phyloP scores from a whole-genome alignment of 2,113 vertebrate species.

The Hoplias malabaricus region DNA sequence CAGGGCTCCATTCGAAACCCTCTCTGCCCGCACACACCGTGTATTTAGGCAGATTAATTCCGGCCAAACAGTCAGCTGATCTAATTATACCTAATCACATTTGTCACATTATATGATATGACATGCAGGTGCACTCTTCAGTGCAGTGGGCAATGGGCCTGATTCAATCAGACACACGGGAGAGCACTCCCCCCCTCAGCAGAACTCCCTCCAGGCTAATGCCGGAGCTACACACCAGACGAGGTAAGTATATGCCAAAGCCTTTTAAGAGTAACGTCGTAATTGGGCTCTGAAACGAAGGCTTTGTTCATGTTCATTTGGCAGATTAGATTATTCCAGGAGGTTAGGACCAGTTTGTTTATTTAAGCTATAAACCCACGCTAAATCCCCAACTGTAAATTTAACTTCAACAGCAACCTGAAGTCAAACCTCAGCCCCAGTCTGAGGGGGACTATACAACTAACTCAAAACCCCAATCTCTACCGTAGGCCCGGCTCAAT shows the following conservation, averaged over 20 bases:
- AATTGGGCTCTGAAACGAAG: not conserved
- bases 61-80: conserved; percentile 57
- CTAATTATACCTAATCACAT: conserved; percentile 64
- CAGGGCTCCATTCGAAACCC: not conserved
- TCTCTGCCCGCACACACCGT: conserved; percentile 9
- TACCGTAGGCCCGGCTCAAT: too few species aligned
- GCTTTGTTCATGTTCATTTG: not conserved
- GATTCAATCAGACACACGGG: conserved; percentile 49
- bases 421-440: too few species aligned
- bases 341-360: not conserved
- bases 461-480: too few species aligned
- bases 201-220: conserved; percentile 16
- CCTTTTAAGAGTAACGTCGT: not conserved
- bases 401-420: too few species aligned
- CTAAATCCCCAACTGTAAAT: too few species aligned
- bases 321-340: too few species aligned
- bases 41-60: conserved; percentile 54
- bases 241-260: not conserved
- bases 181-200: conserved; percentile 45
- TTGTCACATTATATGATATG: conserved; percentile 54
- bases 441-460: too few species aligned
- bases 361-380: not conserved
- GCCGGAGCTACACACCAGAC: not conserved
- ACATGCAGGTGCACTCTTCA: conserved; percentile 59
- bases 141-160: conserved; percentile 45